Evolutionary conservation across 2,113 vertebrate species (phyloP), one percentile per base, ranked within the genome.

Genomic region (Phasianus colchicus): DNA sequence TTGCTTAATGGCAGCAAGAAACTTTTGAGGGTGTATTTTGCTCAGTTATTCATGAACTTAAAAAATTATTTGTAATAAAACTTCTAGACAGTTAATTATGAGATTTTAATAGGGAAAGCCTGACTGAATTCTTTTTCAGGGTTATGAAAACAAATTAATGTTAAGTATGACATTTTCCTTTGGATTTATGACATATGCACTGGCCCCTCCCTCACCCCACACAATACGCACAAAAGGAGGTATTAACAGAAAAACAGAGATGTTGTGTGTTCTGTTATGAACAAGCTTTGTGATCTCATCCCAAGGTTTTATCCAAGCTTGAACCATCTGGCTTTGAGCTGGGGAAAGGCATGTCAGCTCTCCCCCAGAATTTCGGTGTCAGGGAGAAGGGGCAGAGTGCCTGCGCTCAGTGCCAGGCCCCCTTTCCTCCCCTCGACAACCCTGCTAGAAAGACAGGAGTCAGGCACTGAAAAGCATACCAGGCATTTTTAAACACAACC

Each of bases 241-340:
- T 93, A 88, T 96, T 95, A 90, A 95, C 85, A 90, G 82, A 92
- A 94, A 95, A 93, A 95, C 95, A 95, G 96, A 90, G 95, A 96
- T 96, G 93, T 92, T 96, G 96, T 92, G 95, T 97, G 91, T 90
- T 96, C 95, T 74, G 81, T 96, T 95, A 93, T 83, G 96, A 98
- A 95, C 86, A 88, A 96, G 97, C 96, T 97, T 96, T 97, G 97
- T 98, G 97, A 97, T 97, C 97, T 97, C 96, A 97, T 97, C 96
- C 96, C 96, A 96, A 97, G 97, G 97, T 97, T 98, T 98, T 96
- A 97, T 96, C 94, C 57, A 88, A 96, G 97, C 97, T 96, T 88
- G 89, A 97, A 98, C 97, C 98, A 98, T 99, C 98, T 99, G 98
- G 98, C 98, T 98, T 97, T 98, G 98, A 98, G 91, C 70, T 96